Evolutionary conservation across 2,888 invertebrate genomes (phyloP).

Genomic region (Caenorhabditis sulstoni): DNA sequence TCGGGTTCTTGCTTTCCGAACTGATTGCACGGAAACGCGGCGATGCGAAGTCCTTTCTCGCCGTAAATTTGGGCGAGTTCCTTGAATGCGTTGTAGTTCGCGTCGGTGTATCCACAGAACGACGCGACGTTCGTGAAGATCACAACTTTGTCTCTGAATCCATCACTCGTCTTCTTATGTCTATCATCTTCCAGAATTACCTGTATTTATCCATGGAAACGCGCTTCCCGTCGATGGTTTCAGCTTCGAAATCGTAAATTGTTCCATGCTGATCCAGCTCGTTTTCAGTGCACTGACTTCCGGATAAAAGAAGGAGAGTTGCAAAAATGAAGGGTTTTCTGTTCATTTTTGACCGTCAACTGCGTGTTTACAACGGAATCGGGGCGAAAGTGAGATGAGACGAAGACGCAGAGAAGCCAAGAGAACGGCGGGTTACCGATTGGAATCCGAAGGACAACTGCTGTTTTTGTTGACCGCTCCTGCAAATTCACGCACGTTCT

Average conservation of each 20-base stretch:
- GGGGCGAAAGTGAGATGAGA: neutral
- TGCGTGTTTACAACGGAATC: conserved; percentile 48
- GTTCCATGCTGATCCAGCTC: conserved; percentile 54
- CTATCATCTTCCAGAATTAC: conserved; percentile 77
- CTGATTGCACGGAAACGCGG: conserved; percentile 92
- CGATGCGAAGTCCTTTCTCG: conserved; percentile 87
- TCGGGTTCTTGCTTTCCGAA: conserved; percentile 87
- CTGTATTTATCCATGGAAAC: conserved; percentile 88
- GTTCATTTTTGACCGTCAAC: conserved; percentile 20
- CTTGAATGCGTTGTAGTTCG: conserved; percentile 88
- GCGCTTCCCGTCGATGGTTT: conserved; percentile 89
- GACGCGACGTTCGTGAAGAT: conserved; percentile 91
- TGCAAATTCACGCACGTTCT: too few species aligned
- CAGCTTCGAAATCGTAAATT: conserved; percentile 82
- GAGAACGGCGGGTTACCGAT: neutral
- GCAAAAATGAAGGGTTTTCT: neutral
- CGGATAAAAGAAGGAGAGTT: conserved; percentile 15
- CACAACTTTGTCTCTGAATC: conserved; percentile 85
- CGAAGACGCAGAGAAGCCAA: conserved; percentile 26
- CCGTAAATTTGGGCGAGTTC: conserved; percentile 86
- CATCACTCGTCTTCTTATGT: neutral
- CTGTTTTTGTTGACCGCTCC: too few species aligned
- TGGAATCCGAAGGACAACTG: too few species aligned
- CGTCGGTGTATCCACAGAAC: conserved; percentile 88
- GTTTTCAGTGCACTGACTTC: conserved; percentile 18